Evolutionary conservation across 1,140 invertebrate genomes (phyloP).

Genomic region (Trichomalopsis sarcophagae): DNA sequence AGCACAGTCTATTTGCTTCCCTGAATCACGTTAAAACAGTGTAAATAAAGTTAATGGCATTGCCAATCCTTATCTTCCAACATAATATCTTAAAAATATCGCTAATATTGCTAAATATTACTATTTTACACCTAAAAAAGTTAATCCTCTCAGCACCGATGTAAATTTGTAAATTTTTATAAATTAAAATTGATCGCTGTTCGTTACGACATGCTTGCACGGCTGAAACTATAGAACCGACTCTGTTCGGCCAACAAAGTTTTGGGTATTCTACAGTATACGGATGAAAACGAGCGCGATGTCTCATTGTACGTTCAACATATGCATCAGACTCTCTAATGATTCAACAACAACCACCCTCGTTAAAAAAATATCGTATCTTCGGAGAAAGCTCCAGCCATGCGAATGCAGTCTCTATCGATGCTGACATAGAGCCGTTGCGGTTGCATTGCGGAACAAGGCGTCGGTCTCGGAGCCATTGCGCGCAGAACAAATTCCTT

Average conservation of each 20-base stretch:
- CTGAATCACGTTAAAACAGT: slow-evolving; percentile 74
- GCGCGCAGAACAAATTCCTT: slow-evolving; percentile 84
- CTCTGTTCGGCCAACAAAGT: too few species aligned
- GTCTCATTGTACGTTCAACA: too few species aligned
- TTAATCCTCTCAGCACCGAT: not conserved
- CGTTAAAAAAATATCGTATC: slow-evolving; percentile 81
- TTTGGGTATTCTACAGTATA: too few species aligned
- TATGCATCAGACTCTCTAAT: not conserved
- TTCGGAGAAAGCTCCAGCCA: slow-evolving; percentile 83
- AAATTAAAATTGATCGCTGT: not conserved
- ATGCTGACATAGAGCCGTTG: slow-evolving; percentile 82
- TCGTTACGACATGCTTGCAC: too few species aligned
- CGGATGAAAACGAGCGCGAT: too few species aligned
- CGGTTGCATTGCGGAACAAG: slow-evolving; percentile 78
- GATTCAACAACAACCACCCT: not conserved
- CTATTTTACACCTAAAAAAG: too few species aligned
- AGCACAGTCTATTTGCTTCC: slow-evolving; percentile 78
- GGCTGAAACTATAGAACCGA: too few species aligned
- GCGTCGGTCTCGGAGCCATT: slow-evolving; percentile 77
- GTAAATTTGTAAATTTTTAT: not conserved
- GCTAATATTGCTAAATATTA: too few species aligned
- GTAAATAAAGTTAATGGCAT: too few species aligned
- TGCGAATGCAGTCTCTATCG: slow-evolving; percentile 79
- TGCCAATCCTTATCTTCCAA: too few species aligned
- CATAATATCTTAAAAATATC: too few species aligned